Evolutionary conservation across 2,113 vertebrate species (phyloP).

Genomic region (Trachemys scripta): DNA sequence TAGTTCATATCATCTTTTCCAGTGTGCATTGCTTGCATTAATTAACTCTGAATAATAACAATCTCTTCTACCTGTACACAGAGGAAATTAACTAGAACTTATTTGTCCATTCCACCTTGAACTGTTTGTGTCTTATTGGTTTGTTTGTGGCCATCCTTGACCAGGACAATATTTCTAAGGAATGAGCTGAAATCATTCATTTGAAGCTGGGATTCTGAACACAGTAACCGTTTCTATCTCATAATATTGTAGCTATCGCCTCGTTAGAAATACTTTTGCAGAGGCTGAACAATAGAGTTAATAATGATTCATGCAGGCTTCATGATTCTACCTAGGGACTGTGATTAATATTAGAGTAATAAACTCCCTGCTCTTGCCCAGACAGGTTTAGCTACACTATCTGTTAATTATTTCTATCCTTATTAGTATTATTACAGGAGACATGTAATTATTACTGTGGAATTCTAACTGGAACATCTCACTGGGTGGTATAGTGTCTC

Average conservation of each 20-base stretch:
- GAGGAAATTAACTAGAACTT: background rate
- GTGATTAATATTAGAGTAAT: background rate
- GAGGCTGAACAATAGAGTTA: background rate
- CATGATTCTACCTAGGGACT: background rate
- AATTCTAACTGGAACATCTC: background rate
- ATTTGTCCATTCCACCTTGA: background rate
- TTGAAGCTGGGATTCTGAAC: background rate
- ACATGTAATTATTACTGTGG: background rate
- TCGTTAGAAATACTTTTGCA: background rate
- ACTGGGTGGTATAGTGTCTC: background rate
- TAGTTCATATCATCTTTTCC: background rate
- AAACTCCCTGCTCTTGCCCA: background rate
- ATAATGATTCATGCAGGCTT: background rate
- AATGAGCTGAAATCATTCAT: background rate
- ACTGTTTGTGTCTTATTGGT: background rate
- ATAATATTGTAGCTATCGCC: background rate
- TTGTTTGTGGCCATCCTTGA: background rate
- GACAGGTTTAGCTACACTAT: background rate
- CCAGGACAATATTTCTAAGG: background rate
- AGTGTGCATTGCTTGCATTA: background rate
- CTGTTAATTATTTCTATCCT: background rate
- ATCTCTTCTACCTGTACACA: background rate
- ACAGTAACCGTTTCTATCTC: background rate
- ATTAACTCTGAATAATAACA: background rate
- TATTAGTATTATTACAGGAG: background rate